phyloP scores from a whole-genome alignment of 2,888 invertebrate genomes.

The Lithosia quadra region DNA sequence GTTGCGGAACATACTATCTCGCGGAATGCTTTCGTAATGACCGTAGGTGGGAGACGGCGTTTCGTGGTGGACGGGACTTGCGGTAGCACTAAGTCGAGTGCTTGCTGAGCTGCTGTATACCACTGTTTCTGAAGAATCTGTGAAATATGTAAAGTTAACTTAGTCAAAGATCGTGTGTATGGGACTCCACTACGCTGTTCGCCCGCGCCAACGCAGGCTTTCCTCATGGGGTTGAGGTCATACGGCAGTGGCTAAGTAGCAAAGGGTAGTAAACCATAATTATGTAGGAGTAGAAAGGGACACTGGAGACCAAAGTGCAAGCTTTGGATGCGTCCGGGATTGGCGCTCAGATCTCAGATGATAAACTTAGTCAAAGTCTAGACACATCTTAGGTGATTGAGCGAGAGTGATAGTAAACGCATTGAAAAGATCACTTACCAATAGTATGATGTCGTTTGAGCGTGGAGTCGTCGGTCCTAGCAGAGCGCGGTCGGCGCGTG shows the following conservation, averaged over 20 bases:
- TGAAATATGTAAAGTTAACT: conserved; percentile 16
- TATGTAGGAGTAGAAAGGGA: no score
- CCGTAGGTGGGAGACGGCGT: conserved; percentile 68
- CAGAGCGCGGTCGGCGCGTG: conserved; percentile 83
- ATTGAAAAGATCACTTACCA: conserved; percentile 55
- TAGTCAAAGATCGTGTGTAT: not conserved
- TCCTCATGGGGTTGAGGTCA: not conserved
- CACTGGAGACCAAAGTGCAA: no score
- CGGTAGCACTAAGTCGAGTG: conserved; percentile 54
- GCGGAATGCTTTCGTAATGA: conserved; percentile 72
- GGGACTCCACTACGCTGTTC: not conserved
- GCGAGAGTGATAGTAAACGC: not conserved
- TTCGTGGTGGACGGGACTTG: conserved; percentile 63
- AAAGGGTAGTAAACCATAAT: not conserved
- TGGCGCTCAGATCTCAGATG: no score
- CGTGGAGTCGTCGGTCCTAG: conserved; percentile 73
- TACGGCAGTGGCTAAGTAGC: no score
- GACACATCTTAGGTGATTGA: not conserved
- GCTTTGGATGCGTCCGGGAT: no score
- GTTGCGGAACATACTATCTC: conserved; percentile 65
- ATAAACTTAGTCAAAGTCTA: not conserved
- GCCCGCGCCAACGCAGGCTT: not conserved
- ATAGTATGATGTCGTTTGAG: conserved; percentile 74
- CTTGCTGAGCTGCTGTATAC: conserved; percentile 58
- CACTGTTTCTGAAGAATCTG: conserved; percentile 66